A percentile compares a stretch with the other conserved stretches of the same genome.
phyloP scores from a whole-genome alignment of 92 coral and sea anemone genomes.

The Bergia sp. region DNA sequence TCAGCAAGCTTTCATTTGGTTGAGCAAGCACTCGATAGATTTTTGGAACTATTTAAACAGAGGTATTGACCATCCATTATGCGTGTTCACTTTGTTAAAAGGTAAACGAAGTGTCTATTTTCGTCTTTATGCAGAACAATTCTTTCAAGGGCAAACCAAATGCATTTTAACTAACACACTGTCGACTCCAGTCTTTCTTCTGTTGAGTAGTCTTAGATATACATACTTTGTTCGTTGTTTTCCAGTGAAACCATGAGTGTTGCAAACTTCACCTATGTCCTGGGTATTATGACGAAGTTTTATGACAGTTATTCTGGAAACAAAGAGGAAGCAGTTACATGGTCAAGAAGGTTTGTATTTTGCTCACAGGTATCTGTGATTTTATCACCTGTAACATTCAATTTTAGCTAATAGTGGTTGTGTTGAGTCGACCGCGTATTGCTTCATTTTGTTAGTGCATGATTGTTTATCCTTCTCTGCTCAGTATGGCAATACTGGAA shows the following conservation, averaged over 20 bases:
- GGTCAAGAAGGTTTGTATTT: conserved; percentile 84
- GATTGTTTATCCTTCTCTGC: too few relatives aligned
- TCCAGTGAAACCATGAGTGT: conserved; percentile 94
- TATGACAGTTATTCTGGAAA: conserved; percentile 70
- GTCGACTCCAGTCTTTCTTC: not conserved
- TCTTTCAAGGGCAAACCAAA: too few relatives aligned
- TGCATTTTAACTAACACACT: too few relatives aligned
- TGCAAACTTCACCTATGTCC: conserved; percentile 82
- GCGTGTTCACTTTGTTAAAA: too few relatives aligned
- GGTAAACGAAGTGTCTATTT: too few relatives aligned
- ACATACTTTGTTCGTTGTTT: not conserved
- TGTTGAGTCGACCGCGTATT: not conserved
- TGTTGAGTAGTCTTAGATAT: too few relatives aligned
- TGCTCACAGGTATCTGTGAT: not conserved
- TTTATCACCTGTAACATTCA: not conserved
- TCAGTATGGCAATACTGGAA: too few relatives aligned
- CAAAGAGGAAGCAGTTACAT: conserved; percentile 70
- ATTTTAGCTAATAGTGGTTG: not conserved
- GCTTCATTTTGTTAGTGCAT: not conserved
- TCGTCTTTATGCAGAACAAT: too few relatives aligned
- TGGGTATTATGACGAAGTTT: conserved; percentile 77
- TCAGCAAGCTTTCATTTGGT: too few relatives aligned
- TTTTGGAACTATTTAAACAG: too few relatives aligned
- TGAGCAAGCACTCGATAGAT: too few relatives aligned
- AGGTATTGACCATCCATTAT: too few relatives aligned